phyloP scores from a whole-genome alignment of 1,140 invertebrate genomes.

The Eriocheir sinensis region DNA sequence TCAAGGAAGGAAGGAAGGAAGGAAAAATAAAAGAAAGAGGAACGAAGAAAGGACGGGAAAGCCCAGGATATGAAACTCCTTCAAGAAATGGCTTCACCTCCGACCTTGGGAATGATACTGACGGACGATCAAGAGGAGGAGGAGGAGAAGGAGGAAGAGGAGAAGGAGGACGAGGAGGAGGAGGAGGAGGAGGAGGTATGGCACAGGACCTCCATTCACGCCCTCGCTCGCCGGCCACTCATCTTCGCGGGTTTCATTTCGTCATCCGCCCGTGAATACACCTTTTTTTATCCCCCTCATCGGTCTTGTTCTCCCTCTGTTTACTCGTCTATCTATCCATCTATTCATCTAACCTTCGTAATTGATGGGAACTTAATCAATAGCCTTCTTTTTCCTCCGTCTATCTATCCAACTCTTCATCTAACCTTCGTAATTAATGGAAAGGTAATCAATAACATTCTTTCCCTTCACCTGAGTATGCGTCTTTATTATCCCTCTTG shows the following conservation, averaged over 20 bases:
- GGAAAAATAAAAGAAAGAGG: neutral
- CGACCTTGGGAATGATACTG: neutral
- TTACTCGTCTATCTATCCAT: neutral
- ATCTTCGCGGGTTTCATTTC: neutral
- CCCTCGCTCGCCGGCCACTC: neutral
- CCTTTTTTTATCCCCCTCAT: neutral
- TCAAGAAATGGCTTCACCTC: neutral
- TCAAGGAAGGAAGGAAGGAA: neutral
- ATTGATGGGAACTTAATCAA: neutral
- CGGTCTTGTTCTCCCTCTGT: neutral
- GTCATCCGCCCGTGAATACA: neutral
- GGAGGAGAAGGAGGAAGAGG: too few relatives aligned
- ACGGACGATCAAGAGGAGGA: neutral
- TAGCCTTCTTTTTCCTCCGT: neutral
- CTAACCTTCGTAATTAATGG: neutral
- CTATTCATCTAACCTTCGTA: neutral
- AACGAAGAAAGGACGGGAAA: neutral
- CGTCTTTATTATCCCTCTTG: neutral
- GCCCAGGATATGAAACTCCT: neutral
- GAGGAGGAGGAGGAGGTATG: too few relatives aligned
- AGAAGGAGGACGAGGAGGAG: too few relatives aligned
- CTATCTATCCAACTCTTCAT: neutral
- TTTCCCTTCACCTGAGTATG: too few relatives aligned
- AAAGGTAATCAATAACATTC: neutral
- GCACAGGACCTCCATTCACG: too few relatives aligned